Evolutionary conservation across 2,113 vertebrate genomes (phyloP).

Genomic region (Orycteropus afer): DNA sequence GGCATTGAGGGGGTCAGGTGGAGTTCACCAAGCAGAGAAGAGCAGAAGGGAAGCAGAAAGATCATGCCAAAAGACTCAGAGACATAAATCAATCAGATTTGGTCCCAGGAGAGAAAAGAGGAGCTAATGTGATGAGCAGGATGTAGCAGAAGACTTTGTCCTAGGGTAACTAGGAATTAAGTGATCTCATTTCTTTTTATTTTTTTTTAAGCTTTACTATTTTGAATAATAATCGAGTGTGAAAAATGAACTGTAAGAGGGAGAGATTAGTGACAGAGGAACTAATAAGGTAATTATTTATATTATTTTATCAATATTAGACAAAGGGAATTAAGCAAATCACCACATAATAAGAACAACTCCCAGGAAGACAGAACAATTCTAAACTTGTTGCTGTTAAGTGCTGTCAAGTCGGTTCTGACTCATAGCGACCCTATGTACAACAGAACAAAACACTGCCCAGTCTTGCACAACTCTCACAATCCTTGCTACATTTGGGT

Average conservation of each 20-base stretch:
- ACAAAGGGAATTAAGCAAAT: neutral
- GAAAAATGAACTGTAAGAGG: neutral
- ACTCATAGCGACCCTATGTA: no score
- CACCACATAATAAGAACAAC: constrained; percentile 1
- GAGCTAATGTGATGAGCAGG: neutral
- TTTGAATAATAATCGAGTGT: neutral
- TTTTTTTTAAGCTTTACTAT: neutral
- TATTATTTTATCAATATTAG: neutral
- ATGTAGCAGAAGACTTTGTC: neutral
- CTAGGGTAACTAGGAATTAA: neutral
- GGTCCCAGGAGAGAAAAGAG: no score
- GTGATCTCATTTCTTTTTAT: neutral
- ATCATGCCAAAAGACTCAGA: neutral
- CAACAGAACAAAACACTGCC: no score
- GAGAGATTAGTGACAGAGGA: neutral
- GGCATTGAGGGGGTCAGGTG: neutral
- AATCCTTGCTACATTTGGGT: no score
- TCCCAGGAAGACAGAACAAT: neutral
- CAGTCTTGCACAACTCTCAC: no score
- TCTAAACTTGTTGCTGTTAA: no score
- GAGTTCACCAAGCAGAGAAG: neutral
- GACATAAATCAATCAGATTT: neutral
- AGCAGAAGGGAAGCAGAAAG: neutral
- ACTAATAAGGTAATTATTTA: neutral
- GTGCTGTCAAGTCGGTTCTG: no score